Evolutionary conservation across 64 coral and sea anemone genomes (phyloP).

Genomic region (Catalaphyllia jardinei): DNA sequence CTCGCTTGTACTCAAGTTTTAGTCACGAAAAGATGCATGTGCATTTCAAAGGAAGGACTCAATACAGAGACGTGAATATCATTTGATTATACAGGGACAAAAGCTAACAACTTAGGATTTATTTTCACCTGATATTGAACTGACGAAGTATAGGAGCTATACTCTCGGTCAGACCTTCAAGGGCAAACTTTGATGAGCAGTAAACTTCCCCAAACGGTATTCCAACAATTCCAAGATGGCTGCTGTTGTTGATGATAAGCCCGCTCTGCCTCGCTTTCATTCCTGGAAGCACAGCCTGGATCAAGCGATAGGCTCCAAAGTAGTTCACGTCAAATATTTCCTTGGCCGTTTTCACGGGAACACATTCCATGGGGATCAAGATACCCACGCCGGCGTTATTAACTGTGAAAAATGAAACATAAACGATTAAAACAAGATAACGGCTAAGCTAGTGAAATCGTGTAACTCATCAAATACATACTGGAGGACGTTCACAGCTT

Average conservation of each 20-base stretch:
- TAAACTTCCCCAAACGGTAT: conserved; percentile 43
- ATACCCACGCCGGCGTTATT: conserved; percentile 47
- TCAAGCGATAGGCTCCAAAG: conserved; percentile 46
- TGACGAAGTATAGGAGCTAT: conserved; percentile 39
- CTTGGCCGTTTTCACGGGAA: conserved; percentile 18
- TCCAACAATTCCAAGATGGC: conserved; percentile 38
- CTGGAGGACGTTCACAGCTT: too few relatives aligned
- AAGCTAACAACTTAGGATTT: not conserved
- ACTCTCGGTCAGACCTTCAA: conserved; percentile 64
- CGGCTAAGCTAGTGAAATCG: too few relatives aligned
- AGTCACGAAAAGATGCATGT: too few relatives aligned
- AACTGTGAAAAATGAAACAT: conserved; percentile 2
- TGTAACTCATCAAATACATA: too few relatives aligned
- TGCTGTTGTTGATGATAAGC: conserved; percentile 51
- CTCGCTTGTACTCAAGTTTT: too few relatives aligned
- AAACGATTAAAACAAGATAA: not conserved
- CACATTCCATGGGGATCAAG: conserved; percentile 20
- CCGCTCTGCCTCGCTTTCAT: conserved; percentile 58
- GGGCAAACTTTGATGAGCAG: conserved; percentile 70
- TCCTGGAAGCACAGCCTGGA: conserved; percentile 33
- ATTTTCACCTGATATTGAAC: conserved; percentile 67
- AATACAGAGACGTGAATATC: too few relatives aligned
- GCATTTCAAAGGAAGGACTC: too few relatives aligned
- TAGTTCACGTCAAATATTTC: conserved; percentile 47
- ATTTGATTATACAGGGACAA: too few relatives aligned